Evolutionary conservation across 2,113 vertebrate genomes (phyloP).

Genomic region (Pseudorhombus dupliciocellatus): DNA sequence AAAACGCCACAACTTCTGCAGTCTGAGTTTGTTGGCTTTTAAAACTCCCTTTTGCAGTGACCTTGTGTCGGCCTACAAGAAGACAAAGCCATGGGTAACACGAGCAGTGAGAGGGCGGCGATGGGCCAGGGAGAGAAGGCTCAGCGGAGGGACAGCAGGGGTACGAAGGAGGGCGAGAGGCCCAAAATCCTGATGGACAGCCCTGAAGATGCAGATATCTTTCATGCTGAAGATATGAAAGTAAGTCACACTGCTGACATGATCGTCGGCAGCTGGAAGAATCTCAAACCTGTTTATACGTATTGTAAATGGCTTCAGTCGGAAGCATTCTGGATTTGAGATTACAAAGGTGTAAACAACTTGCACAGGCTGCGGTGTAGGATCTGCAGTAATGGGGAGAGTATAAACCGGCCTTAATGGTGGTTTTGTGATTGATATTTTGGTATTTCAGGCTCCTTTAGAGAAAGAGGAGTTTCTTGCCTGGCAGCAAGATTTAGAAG

Average conservation of each 20-base stretch:
- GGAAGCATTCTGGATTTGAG: too few species aligned
- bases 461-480: constrained; percentile 95
- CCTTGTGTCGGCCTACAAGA: constrained; percentile 20
- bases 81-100: constrained; percentile 89
- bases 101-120: constrained; percentile 92
- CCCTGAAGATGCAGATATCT: constrained; percentile 94
- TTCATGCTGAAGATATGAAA: constrained; percentile 93
- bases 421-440: constrained; percentile 6
- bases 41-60: constrained; percentile 49
- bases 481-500: constrained; percentile 94
- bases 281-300: neutral
- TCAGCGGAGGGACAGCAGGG: constrained; percentile 87
- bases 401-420: neutral
- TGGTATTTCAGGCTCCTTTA: constrained; percentile 81
- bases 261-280: too few species aligned
- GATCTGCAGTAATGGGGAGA: neutral
- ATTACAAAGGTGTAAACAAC: too few species aligned
- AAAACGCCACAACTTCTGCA: neutral
- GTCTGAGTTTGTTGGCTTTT: neutral
- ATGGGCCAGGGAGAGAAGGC: constrained; percentile 91
- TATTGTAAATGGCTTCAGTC: too few species aligned
- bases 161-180: constrained; percentile 90
- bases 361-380: too few species aligned
- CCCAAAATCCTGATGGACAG: constrained; percentile 98
- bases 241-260: constrained; percentile 65